phyloP scores from a whole-genome alignment of 2,888 invertebrate species.

The Cryptus armator region DNA sequence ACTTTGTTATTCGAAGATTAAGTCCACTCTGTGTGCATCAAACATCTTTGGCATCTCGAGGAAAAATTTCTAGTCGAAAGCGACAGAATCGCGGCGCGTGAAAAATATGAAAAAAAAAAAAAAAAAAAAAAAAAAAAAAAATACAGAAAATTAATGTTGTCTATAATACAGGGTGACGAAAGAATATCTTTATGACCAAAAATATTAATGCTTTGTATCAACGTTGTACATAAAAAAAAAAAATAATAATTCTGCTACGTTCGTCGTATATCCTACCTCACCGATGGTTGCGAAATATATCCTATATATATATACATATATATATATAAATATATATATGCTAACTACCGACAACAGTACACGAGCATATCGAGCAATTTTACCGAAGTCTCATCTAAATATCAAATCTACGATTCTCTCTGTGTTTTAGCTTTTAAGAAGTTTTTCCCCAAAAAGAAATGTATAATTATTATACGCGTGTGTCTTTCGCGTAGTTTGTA shows the following conservation, averaged over 20 bases:
- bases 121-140: conserved; percentile 34
- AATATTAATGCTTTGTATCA: conserved; percentile 27
- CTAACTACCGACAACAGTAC: background rate
- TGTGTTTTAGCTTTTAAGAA: conserved; percentile 14
- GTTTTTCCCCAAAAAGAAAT: background rate
- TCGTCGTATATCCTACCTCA: conserved; percentile 44
- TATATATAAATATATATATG: background rate
- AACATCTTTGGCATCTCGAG: conserved; percentile 6
- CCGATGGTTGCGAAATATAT: conserved; percentile 34
- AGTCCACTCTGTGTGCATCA: conserved; percentile 7
- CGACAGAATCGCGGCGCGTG: background rate
- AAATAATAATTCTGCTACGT: conserved; percentile 16
- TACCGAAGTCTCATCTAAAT: conserved; percentile 7
- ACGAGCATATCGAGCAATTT: conserved; percentile 6
- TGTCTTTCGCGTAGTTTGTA: conserved; percentile 4
- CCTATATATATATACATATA: too few species aligned
- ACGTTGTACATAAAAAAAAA: conserved; percentile 46
- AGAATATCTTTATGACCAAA: conserved; percentile 54
- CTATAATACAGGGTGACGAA: conserved; percentile 24
- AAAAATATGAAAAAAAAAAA: conserved; percentile 8
- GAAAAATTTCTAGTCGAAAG: background rate
- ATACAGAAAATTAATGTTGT: conserved; percentile 24
- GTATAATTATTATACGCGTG: background rate
- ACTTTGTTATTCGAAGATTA: conserved; percentile 41
- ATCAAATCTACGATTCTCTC: conserved; percentile 7